Evolutionary conservation across 1,140 invertebrate genomes (phyloP).

Genomic region (Drosophila lini): DNA sequence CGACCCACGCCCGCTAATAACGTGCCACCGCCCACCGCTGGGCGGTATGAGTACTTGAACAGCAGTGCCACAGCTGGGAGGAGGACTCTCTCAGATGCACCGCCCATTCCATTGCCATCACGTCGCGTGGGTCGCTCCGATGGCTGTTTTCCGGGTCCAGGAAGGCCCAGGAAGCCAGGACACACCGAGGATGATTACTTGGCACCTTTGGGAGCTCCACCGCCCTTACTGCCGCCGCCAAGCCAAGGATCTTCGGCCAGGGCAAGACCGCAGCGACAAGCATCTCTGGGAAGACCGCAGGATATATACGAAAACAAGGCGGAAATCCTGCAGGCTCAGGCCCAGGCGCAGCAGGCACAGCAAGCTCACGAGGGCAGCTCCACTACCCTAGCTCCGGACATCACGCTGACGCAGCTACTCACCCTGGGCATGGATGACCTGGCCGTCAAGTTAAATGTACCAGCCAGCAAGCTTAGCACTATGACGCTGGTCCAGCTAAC

Average conservation of each 20-base stretch:
- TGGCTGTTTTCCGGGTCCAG: constrained; percentile 84
- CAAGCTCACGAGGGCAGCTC: constrained; percentile 3
- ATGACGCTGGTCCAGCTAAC: constrained; percentile 94
- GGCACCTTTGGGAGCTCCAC: constrained; percentile 84
- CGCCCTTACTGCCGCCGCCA: constrained; percentile 74
- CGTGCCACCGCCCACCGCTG: constrained; percentile 34
- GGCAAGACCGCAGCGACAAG: constrained; percentile 63
- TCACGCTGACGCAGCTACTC: constrained; percentile 92
- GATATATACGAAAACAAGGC: constrained; percentile 82
- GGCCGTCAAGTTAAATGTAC: constrained; percentile 90
- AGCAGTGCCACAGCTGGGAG: constrained; percentile 38
- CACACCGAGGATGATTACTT: constrained; percentile 88
- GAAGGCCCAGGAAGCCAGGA: constrained; percentile 84
- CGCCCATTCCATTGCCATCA: constrained; percentile 87
- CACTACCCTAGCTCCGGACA: constrained; percentile 86
- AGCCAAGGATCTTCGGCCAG: constrained; percentile 57
- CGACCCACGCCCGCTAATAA: constrained; percentile 71
- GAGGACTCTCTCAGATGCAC: constrained; percentile 75
- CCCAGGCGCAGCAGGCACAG: constrained; percentile 51
- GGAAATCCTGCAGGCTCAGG: constrained; percentile 70
- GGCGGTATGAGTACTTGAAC: constrained; percentile 73
- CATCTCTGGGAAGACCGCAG: constrained; percentile 62
- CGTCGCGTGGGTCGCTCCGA: constrained; percentile 87
- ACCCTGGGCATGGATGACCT: constrained; percentile 92
- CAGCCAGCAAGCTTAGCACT: constrained; percentile 90